Evolutionary conservation across 2,888 invertebrate genomes (phyloP).

Genomic region (Cantharis flavilabris): DNA sequence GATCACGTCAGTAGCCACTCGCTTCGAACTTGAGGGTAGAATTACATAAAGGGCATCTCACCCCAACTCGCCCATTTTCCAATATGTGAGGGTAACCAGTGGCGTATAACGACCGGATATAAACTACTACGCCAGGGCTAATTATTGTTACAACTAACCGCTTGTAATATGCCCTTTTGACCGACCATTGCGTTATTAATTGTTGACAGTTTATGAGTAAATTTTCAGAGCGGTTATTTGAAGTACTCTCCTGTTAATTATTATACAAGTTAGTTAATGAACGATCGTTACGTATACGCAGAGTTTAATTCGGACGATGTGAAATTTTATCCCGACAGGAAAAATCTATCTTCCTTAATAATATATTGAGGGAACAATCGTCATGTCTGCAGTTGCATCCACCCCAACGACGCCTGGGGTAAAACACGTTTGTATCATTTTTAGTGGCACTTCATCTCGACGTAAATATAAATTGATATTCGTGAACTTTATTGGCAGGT

Average conservation of each 20-base stretch:
- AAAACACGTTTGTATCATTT: conserved; percentile 19
- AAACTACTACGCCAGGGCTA: conserved; percentile 36
- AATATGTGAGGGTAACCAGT: conserved; percentile 39
- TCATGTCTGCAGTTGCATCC: conserved; percentile 38
- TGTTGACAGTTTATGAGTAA: conserved; percentile 3
- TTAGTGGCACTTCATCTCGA: conserved; percentile 18
- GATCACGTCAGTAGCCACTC: conserved; percentile 55
- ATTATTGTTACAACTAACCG: conserved; percentile 24
- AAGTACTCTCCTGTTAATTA: not conserved
- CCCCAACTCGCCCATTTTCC: conserved; percentile 27
- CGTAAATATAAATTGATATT: conserved; percentile 25
- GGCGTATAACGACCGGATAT: conserved; percentile 42
- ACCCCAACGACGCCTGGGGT: conserved; percentile 8
- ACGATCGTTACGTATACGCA: not conserved
- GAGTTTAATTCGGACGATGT: not conserved
- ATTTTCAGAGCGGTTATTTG: conserved; percentile 1
- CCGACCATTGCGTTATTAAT: conserved; percentile 19
- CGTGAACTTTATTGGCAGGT: conserved; percentile 23
- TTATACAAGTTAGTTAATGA: not conserved
- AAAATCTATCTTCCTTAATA: conserved; percentile 40
- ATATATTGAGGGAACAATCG: conserved; percentile 41
- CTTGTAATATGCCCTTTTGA: conserved; percentile 16
- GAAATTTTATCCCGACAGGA: not conserved
- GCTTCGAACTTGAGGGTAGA: conserved; percentile 45
- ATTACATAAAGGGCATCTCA: conserved; percentile 47